These are phyloP conservation scores for Acholoe squamosa DNA, from an alignment of 2,888 invertebrate species.

Conservation along the genomic window DNA sequence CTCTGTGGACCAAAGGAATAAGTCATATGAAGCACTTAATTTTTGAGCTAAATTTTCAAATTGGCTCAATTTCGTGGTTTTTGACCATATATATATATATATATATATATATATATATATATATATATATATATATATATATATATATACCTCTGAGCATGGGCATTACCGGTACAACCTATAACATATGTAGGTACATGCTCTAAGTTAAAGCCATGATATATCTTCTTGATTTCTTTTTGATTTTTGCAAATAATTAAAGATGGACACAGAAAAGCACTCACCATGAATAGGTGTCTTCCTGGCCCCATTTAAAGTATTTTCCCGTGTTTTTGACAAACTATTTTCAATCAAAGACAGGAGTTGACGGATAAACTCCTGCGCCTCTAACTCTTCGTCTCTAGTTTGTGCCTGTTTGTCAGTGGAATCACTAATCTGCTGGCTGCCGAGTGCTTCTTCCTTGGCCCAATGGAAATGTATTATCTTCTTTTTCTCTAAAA, in stretches of 20 bases:
- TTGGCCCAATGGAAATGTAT: background rate
- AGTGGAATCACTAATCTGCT: background rate
- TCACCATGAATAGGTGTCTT: slow-evolving; percentile 45
- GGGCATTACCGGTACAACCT: no score
- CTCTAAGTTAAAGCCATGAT: no score
- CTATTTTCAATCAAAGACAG: background rate
- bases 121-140: no score
- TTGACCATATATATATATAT: no score
- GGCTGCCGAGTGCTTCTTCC: no score
- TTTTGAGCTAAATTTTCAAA: no score
- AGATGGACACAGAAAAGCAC: background rate
- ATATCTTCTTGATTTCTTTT: background rate
- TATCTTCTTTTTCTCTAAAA: slow-evolving; percentile 28
- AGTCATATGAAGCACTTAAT: no score
- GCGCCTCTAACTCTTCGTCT: background rate
- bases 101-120: no score
- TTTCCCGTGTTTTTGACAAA: background rate
- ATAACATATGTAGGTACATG: no score
- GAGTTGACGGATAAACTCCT: slow-evolving; percentile 38
- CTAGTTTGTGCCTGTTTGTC: background rate
- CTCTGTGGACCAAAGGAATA: no score
- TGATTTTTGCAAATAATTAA: background rate
- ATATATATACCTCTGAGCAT: no score
- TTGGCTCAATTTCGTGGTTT: no score
- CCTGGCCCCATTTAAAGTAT: slow-evolving; percentile 29